These are phyloP conservation scores for Andrena cerasifolii DNA, from an alignment of 1,140 invertebrate genomes.

Conservation along the genomic window DNA sequence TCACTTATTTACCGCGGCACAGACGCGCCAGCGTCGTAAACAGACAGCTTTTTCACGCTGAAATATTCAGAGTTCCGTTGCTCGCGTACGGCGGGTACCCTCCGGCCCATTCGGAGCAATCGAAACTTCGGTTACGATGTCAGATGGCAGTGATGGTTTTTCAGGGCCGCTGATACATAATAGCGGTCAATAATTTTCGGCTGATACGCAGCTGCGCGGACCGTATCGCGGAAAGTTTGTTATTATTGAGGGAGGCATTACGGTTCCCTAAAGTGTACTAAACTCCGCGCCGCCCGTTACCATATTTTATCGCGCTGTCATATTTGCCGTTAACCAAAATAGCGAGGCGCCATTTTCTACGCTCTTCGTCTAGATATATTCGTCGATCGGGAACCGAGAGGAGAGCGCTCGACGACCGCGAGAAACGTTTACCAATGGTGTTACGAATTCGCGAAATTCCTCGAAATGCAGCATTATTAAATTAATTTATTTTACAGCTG, in stretches of 20 bases:
- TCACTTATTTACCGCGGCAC: neutral
- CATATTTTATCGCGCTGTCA: conserved; percentile 35
- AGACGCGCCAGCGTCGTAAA: neutral
- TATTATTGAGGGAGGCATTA: neutral
- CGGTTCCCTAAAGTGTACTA: conserved; percentile 11
- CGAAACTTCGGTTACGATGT: conserved; percentile 17
- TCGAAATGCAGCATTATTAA: too few relatives aligned
- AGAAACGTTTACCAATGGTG: neutral
- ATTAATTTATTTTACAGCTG: too few relatives aligned
- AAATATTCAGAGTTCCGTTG: too few relatives aligned
- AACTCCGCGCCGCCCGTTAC: conserved; percentile 18
- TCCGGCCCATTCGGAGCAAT: neutral
- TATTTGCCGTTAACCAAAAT: conserved; percentile 33
- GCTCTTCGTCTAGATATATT: too few relatives aligned
- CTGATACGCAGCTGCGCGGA: neutral
- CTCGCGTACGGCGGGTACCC: neutral
- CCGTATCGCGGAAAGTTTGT: conserved; percentile 10
- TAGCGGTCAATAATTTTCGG: conserved; percentile 16
- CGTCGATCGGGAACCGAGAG: neutral
- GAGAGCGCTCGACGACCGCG: too few relatives aligned
- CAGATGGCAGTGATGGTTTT: conserved; percentile 6
- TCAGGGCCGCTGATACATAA: neutral
- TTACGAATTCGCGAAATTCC: neutral
- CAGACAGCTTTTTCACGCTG: neutral
- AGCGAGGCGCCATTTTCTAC: neutral